Percentiles rank a stretch among this genome's conserved stretches.
Evolutionary conservation across 1,140 invertebrate genomes (phyloP).

Genomic region (Zaprionus ghesquierei): DNA sequence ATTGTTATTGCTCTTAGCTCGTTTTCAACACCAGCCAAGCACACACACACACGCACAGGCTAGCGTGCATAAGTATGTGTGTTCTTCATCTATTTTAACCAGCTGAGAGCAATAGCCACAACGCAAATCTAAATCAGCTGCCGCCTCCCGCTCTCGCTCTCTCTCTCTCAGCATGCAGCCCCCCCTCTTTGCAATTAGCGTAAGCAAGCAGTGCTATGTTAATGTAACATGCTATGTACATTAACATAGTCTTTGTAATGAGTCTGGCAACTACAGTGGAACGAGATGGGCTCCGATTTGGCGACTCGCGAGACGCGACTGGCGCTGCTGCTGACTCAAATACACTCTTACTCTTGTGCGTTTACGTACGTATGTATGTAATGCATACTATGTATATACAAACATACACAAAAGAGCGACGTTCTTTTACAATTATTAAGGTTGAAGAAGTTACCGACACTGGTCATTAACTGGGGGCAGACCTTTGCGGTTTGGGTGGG

Average conservation of each 20-base stretch:
- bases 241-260: constrained; percentile 1
- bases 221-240: not conserved
- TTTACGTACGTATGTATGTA: not conserved
- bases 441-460: constrained; percentile 38
- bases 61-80: not conserved
- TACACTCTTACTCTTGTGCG: constrained; percentile 10
- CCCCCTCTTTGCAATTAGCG: not conserved
- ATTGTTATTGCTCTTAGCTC: constrained; percentile 37
- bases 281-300: constrained; percentile 11
- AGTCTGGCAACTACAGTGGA: constrained; percentile 16
- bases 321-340: too few species aligned
- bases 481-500: constrained; percentile 24
- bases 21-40: constrained; percentile 8
- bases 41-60: not conserved
- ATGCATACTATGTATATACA: too few species aligned
- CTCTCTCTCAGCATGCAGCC: constrained; percentile 12
- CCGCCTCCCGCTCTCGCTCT: not conserved
- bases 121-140: constrained; percentile 34
- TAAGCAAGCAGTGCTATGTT: not conserved
- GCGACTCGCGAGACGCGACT: too few species aligned
- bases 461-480: constrained; percentile 57
- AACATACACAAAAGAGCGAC: not conserved
- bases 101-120: constrained; percentile 14
- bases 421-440: constrained; percentile 13
- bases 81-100: constrained; percentile 16